Evolutionary conservation across 2,797 vertebrate genomes (phyloP).

Genomic region (Corythornis leucogaster): DNA sequence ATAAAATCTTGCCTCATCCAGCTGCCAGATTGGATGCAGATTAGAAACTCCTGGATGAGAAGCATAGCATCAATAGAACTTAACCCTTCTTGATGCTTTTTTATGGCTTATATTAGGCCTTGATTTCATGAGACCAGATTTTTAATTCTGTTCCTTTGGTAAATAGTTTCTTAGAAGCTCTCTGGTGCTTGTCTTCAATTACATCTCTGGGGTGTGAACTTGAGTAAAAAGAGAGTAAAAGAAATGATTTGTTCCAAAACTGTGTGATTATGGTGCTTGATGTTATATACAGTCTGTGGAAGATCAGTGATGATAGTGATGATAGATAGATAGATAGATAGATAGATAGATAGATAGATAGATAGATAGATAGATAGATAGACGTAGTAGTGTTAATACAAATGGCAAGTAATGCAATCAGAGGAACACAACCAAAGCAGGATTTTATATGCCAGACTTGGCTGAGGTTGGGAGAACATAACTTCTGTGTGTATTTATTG

Average conservation of each 20-base stretch:
- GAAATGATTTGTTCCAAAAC: background rate
- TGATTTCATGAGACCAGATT: background rate
- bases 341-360: too few species aligned
- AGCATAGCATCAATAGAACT: background rate
- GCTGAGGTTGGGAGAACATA: background rate
- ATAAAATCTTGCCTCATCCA: background rate
- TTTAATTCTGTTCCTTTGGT: background rate
- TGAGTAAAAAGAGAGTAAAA: background rate
- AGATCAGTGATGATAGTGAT: background rate
- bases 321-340: too few species aligned
- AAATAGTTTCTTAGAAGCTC: background rate
- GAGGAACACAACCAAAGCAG: background rate
- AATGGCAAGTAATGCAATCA: background rate
- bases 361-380: background rate
- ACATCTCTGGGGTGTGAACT: background rate
- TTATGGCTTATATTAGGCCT: background rate
- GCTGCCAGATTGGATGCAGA: background rate
- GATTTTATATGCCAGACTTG: background rate
- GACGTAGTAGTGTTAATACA: background rate
- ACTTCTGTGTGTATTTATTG: background rate
- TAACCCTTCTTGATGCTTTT: background rate
- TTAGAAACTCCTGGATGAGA: background rate
- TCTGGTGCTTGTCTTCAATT: background rate
- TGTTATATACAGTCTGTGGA: background rate
- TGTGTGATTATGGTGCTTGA: fast-evolving